Evolutionary conservation across 35 echinoderm and acorn worm species (phyloP).

Genomic region (Ptychodera flava): DNA sequence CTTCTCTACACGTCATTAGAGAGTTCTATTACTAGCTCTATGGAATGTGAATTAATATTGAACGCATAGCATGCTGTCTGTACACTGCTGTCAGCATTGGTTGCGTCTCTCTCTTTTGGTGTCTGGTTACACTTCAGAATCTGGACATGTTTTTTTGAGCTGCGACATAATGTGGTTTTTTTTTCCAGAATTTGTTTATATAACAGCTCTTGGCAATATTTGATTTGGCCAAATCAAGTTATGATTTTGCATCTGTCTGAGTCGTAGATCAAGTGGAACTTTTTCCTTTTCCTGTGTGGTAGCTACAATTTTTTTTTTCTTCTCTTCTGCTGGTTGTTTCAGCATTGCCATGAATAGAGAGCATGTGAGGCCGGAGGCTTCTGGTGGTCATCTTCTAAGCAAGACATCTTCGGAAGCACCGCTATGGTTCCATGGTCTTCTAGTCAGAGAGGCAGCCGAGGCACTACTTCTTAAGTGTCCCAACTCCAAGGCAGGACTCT

Average conservation of each 20-base stretch:
- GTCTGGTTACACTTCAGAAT: not conserved
- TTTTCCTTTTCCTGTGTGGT: too few species aligned
- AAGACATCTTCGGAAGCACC: conserved; percentile 31
- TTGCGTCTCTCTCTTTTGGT: not conserved
- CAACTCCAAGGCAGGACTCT: conserved; percentile 54
- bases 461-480: conserved; percentile 75
- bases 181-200: not conserved
- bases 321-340: not conserved
- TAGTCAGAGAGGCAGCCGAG: conserved; percentile 73
- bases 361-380: not conserved
- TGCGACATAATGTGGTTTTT: not conserved
- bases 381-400: not conserved
- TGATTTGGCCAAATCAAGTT: too few species aligned
- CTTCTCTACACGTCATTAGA: too few species aligned
- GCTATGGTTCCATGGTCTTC: conserved; percentile 86
- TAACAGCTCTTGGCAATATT: too few species aligned
- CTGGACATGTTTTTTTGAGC: not conserved
- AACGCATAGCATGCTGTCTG: not conserved
- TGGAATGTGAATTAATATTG: not conserved
- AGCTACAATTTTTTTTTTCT: not conserved
- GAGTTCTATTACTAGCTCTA: not conserved
- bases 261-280: too few species aligned
- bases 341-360: not conserved
- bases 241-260: too few species aligned
- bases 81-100: not conserved